Conservation (phyloP, 2,113 vertebrate species). For the Salvelinus namaycush region DNA sequence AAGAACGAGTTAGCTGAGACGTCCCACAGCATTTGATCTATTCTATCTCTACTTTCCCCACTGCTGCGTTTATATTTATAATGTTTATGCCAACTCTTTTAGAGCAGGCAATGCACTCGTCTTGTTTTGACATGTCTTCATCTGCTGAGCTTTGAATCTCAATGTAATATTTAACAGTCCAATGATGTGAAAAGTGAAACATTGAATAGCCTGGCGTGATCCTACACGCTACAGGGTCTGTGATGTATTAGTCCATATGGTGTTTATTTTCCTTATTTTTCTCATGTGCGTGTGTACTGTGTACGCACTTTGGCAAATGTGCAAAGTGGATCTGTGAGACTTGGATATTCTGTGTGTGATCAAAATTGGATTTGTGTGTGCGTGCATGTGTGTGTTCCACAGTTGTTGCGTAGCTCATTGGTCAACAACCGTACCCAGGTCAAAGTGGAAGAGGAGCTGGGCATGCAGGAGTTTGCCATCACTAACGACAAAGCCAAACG, state of each 20-base stretch:
- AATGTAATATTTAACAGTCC: slow-evolving; percentile 64
- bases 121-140: slow-evolving; percentile 46
- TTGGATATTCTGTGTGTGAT: background rate
- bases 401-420: slow-evolving; percentile 94
- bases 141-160: slow-evolving; percentile 45
- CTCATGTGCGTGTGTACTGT: no score
- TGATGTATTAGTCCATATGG: slow-evolving; percentile 59
- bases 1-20: background rate
- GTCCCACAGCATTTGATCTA: slow-evolving; percentile 35
- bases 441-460: slow-evolving; percentile 96
- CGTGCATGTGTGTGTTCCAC: slow-evolving; percentile 29
- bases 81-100: slow-evolving; percentile 59
- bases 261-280: slow-evolving; percentile 14
- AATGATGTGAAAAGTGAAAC: slow-evolving; percentile 51
- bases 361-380: background rate
- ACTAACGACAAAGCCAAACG: slow-evolving; percentile 98
- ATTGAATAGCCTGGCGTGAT: slow-evolving; percentile 44
- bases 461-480: slow-evolving; percentile 98
- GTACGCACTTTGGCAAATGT: no score
- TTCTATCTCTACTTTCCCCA: no score
- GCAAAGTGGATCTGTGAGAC: background rate
- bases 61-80: slow-evolving; percentile 69
- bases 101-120: slow-evolving; percentile 43
- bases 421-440: slow-evolving; percentile 98
- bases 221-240: slow-evolving; percentile 29